Base-by-base conservation (phyloP, 2,797 vertebrate species). In the Thripadectes ignobilis region DNA sequence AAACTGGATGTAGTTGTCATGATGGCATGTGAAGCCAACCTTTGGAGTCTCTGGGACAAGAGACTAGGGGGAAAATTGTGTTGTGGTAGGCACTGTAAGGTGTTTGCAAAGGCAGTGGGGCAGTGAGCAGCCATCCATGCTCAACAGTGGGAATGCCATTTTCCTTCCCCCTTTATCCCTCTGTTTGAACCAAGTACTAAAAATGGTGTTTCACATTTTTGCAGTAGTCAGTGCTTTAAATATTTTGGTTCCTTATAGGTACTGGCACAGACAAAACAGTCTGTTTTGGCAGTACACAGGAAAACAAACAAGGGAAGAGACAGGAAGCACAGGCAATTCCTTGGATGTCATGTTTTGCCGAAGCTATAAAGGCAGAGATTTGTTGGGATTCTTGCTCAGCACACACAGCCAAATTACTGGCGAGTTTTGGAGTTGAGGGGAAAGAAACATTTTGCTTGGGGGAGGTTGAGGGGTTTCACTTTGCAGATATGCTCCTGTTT, bases 181-280 rank as follows among this genome's bases (percentile, higher is more conserved):
- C 49, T 85, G 66, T 92, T 96, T 95, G 82, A 93, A 76, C 20
- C 22, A 38, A 82, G 87, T 73, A 86, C 88, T 93, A 91, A 93
- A 96, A 95, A 84, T 92, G 91, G 73, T 92, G 89, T 96, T 95
- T 95, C 87, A 91, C 96, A 88, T 88, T 90, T 94, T 81, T 92
- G 76, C 51, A 84, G 66, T 73, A 78, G 66, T 55, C 69, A 36
- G 22, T 39, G 46, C 59, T 86, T 90, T 20, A 81, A 93, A 90
- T 67, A 71, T 74, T 96, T 88, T 69, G 51, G 48, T 89, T 95
- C 43, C 48, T 62, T 46, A 46, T 17, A 91, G 78, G 55, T 74
- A 88, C 36, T 85, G 91, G 57, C 51, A 59, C 23, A 46, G 45
- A 46, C 21, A 22, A 12, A 46, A 46, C 45, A 81, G 32, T 57